These are phyloP conservation scores for Pachyseris speciosa DNA, from an alignment of 64 coral and sea anemone genomes.

Conservation along the genomic window DNA sequence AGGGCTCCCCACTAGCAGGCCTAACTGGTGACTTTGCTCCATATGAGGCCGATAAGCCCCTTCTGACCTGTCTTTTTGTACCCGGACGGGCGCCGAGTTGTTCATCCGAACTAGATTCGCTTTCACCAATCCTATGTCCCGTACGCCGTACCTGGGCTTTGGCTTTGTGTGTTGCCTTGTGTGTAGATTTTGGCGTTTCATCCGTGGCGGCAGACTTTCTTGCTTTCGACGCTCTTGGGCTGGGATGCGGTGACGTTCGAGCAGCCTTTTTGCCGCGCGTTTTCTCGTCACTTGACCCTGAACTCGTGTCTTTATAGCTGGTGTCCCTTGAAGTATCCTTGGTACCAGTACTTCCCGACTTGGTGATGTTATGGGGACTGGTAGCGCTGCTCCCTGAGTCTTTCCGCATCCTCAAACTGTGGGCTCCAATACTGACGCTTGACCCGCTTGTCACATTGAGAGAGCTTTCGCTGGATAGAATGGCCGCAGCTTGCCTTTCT, in stretches of 20 bases:
- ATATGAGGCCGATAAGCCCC: constrained; percentile 39
- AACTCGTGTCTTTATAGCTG: constrained; percentile 67
- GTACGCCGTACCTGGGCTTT: constrained; percentile 9
- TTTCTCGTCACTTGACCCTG: constrained; percentile 13
- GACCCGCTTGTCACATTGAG: constrained; percentile 46
- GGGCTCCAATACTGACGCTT: constrained; percentile 37
- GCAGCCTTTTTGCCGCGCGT: not conserved
- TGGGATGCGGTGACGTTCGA: not conserved
- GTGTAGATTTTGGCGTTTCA: constrained; percentile 75
- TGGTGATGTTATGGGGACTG: not conserved
- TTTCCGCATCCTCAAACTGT: constrained; percentile 11
- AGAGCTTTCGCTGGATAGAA: constrained; percentile 50
- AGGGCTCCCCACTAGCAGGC: too few relatives aligned
- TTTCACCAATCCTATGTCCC: constrained; percentile 23
- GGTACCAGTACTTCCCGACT: not conserved
- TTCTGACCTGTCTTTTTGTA: constrained; percentile 36
- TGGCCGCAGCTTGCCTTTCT: constrained; percentile 59
- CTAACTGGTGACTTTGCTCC: not conserved
- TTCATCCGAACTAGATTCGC: constrained; percentile 72
- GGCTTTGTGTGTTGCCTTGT: constrained; percentile 22
- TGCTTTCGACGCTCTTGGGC: not conserved
- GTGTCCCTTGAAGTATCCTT: constrained; percentile 43
- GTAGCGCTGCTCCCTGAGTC: not conserved
- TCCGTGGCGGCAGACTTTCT: not conserved
- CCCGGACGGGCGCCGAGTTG: not conserved